Percentiles rank a stretch among this genome's conserved stretches.
Evolutionary conservation across 2,888 invertebrate species (phyloP).

Genomic region (Rhagium mordax): DNA sequence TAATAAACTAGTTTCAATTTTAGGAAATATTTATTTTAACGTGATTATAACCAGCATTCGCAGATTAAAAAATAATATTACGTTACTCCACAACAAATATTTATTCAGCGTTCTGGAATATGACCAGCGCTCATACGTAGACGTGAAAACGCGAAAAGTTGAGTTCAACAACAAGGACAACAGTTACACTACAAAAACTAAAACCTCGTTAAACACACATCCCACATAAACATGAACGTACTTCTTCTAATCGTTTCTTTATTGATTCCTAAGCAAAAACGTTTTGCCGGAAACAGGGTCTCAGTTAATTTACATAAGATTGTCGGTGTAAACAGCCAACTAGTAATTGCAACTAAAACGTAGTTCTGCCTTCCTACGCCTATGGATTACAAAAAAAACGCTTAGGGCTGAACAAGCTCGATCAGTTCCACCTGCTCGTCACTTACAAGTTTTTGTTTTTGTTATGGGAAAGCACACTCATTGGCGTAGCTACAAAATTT

Average conservation of each 20-base stretch:
- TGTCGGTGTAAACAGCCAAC: conserved; percentile 32
- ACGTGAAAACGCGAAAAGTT: background rate
- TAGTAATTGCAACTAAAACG: conserved; percentile 27
- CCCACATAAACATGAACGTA: conserved; percentile 12
- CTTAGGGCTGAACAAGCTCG: conserved; percentile 41
- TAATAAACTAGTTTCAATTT: too few species aligned
- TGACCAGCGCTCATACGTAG: background rate
- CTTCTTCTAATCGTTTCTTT: conserved; percentile 23
- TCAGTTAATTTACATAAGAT: conserved; percentile 21
- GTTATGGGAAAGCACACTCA: conserved; percentile 20
- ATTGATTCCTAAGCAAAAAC: conserved; percentile 26
- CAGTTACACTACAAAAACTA: conserved; percentile 15
- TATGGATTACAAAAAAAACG: conserved; percentile 39
- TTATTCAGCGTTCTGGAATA: background rate
- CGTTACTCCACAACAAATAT: background rate
- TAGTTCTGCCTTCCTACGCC: conserved; percentile 39
- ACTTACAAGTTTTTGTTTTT: conserved; percentile 28
- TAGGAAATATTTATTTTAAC: background rate
- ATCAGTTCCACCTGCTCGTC: conserved; percentile 46
- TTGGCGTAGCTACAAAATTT: conserved; percentile 2
- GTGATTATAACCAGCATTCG: background rate
- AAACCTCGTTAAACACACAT: conserved; percentile 10
- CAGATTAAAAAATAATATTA: background rate
- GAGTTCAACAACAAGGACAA: conserved; percentile 9
- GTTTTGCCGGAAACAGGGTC: conserved; percentile 22